These are phyloP conservation scores for Falco berigora DNA, from an alignment of 2,797 vertebrate genomes.

Conservation along the genomic window DNA sequence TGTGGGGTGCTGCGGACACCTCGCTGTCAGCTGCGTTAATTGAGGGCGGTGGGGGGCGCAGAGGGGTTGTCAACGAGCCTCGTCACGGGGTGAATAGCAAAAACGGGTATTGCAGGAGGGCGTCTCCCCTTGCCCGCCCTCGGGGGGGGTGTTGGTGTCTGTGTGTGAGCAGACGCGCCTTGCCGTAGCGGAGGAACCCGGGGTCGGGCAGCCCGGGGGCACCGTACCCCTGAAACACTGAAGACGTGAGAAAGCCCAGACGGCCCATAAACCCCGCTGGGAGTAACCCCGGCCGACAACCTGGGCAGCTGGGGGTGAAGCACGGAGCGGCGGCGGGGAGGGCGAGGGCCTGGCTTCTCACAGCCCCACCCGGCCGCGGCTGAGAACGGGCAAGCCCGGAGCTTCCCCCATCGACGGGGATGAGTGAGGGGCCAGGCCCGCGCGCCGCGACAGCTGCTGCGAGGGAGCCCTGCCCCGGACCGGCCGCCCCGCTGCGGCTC, in stretches of 20 bases:
- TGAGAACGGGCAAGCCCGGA: accelerated
- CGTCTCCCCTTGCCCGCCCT: no score
- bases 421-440: not conserved
- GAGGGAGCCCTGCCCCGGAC: accelerated
- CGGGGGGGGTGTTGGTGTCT: not conserved
- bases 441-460: accelerated
- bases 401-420: not conserved
- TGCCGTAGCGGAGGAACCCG: not conserved
- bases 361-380: no score
- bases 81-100: accelerated
- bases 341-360: no score
- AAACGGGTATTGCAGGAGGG: not conserved
- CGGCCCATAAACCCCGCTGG: not conserved
- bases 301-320: not conserved
- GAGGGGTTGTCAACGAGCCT: accelerated
- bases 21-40: not conserved
- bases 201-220: not conserved
- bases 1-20: accelerated
- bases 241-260: not conserved
- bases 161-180: no score
- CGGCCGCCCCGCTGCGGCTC: not conserved
- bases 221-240: not conserved
- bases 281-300: not conserved
- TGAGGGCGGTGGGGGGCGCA: not conserved
- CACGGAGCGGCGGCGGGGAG: no score